A percentile compares a stretch with the other conserved stretches of the same genome.
phyloP scores from a whole-genome alignment of 2,888 invertebrate genomes.

The Oxycera nigricornis region DNA sequence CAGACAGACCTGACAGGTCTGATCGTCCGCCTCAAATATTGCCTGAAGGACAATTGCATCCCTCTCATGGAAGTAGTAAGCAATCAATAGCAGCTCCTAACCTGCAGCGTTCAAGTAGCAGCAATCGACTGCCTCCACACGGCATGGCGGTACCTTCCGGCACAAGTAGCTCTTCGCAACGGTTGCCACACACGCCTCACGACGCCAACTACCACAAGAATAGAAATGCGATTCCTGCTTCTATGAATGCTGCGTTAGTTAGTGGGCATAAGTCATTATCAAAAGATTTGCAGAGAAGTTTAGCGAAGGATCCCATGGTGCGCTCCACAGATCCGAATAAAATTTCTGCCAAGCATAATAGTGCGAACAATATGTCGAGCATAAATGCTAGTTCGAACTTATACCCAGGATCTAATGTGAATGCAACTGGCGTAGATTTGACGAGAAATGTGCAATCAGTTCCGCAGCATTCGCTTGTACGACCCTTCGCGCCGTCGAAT shows the following conservation, averaged over 20 bases:
- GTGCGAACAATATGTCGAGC: conserved; percentile 10
- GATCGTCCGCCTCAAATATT: conserved; percentile 45
- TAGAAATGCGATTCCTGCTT: conserved; percentile 41
- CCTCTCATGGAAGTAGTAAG: conserved; percentile 41
- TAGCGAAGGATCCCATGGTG: conserved; percentile 46
- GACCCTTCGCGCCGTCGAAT: conserved; percentile 42
- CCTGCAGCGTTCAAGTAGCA: conserved; percentile 41
- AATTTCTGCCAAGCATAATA: conserved; percentile 42
- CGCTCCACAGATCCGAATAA: conserved; percentile 35
- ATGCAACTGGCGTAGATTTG: conserved; percentile 49
- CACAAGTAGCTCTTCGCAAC: conserved; percentile 7
- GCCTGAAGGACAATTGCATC: conserved; percentile 47
- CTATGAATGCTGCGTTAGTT: conserved; percentile 44
- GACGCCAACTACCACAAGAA: conserved; percentile 57
- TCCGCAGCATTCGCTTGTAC: conserved; percentile 42
- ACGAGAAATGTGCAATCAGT: conserved; percentile 48
- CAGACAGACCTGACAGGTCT: conserved; percentile 49
- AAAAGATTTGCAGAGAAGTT: conserved; percentile 46
- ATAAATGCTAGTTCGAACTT: conserved; percentile 36
- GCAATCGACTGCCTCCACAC: conserved; percentile 50
- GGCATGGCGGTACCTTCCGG: conserved; percentile 39
- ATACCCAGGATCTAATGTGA: conserved; percentile 43
- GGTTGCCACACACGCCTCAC: conserved; percentile 45
- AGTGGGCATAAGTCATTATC: conserved; percentile 48
- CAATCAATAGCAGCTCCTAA: conserved; percentile 46